Evolutionary conservation across 1,140 invertebrate species (phyloP).

Genomic region (Drosophila athabasca): DNA sequence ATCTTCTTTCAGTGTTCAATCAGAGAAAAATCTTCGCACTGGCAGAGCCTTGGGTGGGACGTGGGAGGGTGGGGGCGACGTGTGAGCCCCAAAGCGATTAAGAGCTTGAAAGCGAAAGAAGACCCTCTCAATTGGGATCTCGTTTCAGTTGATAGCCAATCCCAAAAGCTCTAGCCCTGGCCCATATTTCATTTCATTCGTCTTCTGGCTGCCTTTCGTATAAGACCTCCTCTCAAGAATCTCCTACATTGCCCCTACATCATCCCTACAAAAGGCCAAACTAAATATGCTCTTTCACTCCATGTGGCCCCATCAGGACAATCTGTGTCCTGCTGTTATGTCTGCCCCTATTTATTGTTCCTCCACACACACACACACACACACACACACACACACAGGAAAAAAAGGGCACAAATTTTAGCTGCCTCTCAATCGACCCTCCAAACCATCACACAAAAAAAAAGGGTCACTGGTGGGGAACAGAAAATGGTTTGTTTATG

Average conservation of each 20-base stretch:
- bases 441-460: neutral
- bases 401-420: slow-evolving; percentile 54
- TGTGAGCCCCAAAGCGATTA: slow-evolving; percentile 28
- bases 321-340: slow-evolving; percentile 34
- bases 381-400: neutral
- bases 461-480: slow-evolving; percentile 26
- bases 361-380: slow-evolving; percentile 3
- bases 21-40: neutral
- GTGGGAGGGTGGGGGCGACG: too few species aligned
- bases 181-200: slow-evolving; percentile 43
- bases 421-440: slow-evolving; percentile 49
- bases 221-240: slow-evolving; percentile 11
- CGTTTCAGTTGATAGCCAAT: slow-evolving; percentile 36
- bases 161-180: slow-evolving; percentile 1
- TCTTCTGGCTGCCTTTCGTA: slow-evolving; percentile 21
- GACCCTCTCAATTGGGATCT: slow-evolving; percentile 27
- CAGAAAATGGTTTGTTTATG: slow-evolving; percentile 58
- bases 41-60: too few species aligned
- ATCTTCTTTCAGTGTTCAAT: too few species aligned
- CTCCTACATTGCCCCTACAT: slow-evolving; percentile 4
- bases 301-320: slow-evolving; percentile 46
- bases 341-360: slow-evolving; percentile 39
- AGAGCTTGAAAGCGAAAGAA: slow-evolving; percentile 1
- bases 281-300: slow-evolving; percentile 41
- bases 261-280: slow-evolving; percentile 37